Evolutionary conservation across 2,888 invertebrate genomes (phyloP), one percentile per base, ranked within the genome.

Genomic region (Conistra vaccinii): DNA sequence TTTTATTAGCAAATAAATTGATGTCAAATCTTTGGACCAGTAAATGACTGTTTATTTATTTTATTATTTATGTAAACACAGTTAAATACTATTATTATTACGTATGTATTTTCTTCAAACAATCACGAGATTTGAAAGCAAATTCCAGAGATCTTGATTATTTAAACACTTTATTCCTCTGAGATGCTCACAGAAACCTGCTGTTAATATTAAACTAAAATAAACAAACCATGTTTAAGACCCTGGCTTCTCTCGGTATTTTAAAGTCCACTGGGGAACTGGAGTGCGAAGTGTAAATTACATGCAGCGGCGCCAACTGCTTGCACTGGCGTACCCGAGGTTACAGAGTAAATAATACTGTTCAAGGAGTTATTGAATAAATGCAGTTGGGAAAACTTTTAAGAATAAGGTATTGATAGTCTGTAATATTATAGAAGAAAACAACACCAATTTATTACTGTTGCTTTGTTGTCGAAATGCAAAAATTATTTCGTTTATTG

Each of bases 281-380:
- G 70, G 71, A 83, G 80, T 83, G 70, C 42, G 48, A 80, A 83
- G 83, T 83, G 80, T 83, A 85, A 77, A 83, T 83, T 75, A 78
- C 53, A 68, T 75, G 74, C 74, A 72, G 60, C 42, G 68, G 63
- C 69, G 81, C 71, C 71, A 77, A 66, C 73, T 70, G 57, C 57
- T 66, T 55, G 66, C 58, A 76, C 48, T 61, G 12, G 32, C 57
- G 39, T 69, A 61, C 48, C 26, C 17, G 48, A 57, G 35, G 60
- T 71, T 73, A 57, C 53, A 51, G 60, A 57, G 69, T 84, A 84
- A 74, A 77, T 80, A 77, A 72, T 63, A 74, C 55, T 26, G 68
- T 72, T 78, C 32, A 23, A 65, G 42, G 65, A 65, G 20, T 63
- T 81, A 61, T 69, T 61, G 23, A 78, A 78, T 69, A 75, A 63